phyloP scores from a whole-genome alignment of 2,888 invertebrate genomes.

The Steinernema scapterisci region DNA sequence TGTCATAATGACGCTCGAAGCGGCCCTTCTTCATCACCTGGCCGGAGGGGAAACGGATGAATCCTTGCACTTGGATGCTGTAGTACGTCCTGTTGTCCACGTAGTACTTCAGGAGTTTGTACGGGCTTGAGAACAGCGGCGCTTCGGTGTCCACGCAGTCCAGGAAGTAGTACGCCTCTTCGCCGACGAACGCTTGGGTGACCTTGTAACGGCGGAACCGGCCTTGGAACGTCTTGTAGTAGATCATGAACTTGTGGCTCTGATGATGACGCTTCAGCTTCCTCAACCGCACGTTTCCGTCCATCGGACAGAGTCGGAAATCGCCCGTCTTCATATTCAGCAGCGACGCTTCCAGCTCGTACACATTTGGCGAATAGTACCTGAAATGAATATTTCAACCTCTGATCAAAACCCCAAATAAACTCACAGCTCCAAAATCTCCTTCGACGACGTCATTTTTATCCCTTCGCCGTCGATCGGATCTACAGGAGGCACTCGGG shows the following conservation, averaged over 20 bases:
- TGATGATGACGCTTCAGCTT: constrained; percentile 12
- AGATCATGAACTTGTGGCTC: background rate
- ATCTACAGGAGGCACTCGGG: background rate
- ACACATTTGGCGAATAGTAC: background rate
- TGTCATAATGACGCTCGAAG: constrained; percentile 23
- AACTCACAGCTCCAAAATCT: background rate
- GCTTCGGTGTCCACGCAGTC: constrained; percentile 28
- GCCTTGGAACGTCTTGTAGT: constrained; percentile 30
- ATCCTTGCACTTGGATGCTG: constrained; percentile 10
- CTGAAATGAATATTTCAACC: background rate
- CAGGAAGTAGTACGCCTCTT: constrained; percentile 22
- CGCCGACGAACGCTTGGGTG: constrained; percentile 3
- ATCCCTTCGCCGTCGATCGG: constrained; percentile 1
- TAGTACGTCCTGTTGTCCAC: constrained; percentile 23
- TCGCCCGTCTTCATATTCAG: background rate
- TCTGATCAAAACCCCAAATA: no score
- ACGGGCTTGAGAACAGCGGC: constrained; percentile 15
- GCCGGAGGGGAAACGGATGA: constrained; percentile 22
- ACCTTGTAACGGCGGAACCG: constrained; percentile 18
- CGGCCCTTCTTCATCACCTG: constrained; percentile 27
- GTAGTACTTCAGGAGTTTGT: constrained; percentile 28
- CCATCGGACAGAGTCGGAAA: constrained; percentile 14
- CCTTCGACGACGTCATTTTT: background rate
- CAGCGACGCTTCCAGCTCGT: background rate
- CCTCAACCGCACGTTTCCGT: background rate